Percentiles rank a stretch among this genome's conserved stretches.
phyloP scores from a whole-genome alignment of 2,888 invertebrate species.

The Myopa testacea region DNA sequence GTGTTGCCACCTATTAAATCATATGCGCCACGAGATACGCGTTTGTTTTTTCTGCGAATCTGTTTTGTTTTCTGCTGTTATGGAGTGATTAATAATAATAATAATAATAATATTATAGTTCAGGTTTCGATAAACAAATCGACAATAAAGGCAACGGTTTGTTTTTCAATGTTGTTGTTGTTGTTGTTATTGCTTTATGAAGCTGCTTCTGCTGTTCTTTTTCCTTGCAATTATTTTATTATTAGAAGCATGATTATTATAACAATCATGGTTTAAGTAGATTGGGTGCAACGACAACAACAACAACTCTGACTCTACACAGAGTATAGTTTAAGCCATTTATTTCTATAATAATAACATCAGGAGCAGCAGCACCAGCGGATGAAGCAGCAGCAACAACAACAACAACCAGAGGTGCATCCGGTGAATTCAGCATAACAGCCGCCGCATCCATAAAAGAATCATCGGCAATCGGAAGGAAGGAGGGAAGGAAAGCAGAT shows the following conservation, averaged over 20 bases:
- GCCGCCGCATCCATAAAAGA: not conserved
- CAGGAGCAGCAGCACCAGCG: constrained; percentile 15
- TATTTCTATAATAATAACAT: constrained; percentile 34
- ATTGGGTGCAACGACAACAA: constrained; percentile 2
- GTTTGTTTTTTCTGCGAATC: too few species aligned
- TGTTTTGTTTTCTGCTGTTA: not conserved
- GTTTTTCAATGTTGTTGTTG: not conserved
- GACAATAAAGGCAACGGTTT: not conserved
- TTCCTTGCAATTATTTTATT: constrained; percentile 23
- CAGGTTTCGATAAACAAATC: not conserved
- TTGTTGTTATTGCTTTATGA: not conserved
- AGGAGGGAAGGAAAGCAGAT: constrained; percentile 44
- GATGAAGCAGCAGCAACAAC: constrained; percentile 2
- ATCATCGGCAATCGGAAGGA: constrained; percentile 4
- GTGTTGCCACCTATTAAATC: constrained; percentile 14
- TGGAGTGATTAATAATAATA: not conserved
- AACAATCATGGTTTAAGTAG: constrained; percentile 30
- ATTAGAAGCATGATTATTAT: constrained; percentile 19
- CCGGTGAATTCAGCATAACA: not conserved
- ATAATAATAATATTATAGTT: not conserved
- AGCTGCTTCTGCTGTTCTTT: constrained; percentile 6
- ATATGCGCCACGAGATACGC: too few species aligned
- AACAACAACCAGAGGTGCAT: constrained; percentile 29
- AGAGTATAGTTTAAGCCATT: constrained; percentile 37
- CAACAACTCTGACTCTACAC: not conserved